Evolutionary conservation across 1,140 invertebrate species (phyloP), one percentile per base, ranked within the genome.

Genomic region (Drosophila kohkoa): DNA sequence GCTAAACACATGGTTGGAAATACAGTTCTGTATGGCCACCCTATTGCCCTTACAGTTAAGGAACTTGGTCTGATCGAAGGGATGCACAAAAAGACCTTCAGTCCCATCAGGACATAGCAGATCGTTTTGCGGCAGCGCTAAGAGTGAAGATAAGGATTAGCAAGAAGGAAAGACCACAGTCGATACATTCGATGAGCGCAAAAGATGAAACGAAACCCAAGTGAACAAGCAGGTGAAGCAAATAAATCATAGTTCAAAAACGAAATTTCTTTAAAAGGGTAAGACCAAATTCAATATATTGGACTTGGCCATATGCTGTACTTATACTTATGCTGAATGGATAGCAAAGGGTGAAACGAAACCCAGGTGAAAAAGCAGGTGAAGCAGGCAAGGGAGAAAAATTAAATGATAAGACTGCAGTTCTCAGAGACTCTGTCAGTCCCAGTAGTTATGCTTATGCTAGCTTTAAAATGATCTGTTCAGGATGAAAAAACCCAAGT

Each of bases 1-100:
- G 92, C 96, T 95, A 81, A 96, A 96, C 0, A 94, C 92, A 5
- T 95, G 95, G 6, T 94, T 94, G 1, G 94, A 93, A 20, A 94
- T 93, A 89, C 96, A 96, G 16, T 93, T 92, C 92, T 95, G 94
- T 16, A 95, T 92, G 62, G 93, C 95, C 60, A 32, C 94, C 94
- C 52, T 86, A 7, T 49, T 92, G 5, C 94, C 95, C 91, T 90
- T 76, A 82, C 96, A 96, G 63, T 94, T 94, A 1, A 96, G 76
- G 77, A 95, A 96, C 79, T 95, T 95, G 11, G 90, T 92, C 70
- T 95, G 96, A 57, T 95, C 94, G 6, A 92, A 92, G 2, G 95
- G 94, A 92, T 96, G 94, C 0, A 94, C 93, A 35, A 94, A 92
- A 1, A 95, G 55, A 13, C 95, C 95, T 20, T 70, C 45, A 4